Percentiles rank a stretch among this genome's conserved stretches.
Evolutionary conservation across 1,140 invertebrate species (phyloP).

Genomic region (Trinorchestia longiramus): DNA sequence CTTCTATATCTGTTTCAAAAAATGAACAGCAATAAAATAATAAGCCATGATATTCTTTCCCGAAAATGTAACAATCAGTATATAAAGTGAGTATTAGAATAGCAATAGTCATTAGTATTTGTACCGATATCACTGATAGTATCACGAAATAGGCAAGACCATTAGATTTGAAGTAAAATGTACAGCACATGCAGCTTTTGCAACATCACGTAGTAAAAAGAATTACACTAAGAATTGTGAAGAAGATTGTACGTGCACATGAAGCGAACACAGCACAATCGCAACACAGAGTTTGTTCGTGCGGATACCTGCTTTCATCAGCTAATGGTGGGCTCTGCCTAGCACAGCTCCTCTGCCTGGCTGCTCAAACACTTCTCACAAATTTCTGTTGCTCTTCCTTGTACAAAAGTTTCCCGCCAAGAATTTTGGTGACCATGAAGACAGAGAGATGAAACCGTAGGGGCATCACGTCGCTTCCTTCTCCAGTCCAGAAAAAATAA

Average conservation of each 20-base stretch:
- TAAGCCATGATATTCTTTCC: too few species aligned
- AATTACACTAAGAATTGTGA: neutral
- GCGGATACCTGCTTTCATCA: neutral
- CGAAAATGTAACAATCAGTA: too few species aligned
- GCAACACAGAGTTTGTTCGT: neutral
- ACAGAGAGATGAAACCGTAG: neutral
- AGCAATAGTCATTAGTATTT: too few species aligned
- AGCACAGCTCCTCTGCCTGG: neutral
- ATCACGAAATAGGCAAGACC: too few species aligned
- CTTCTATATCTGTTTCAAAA: too few species aligned
- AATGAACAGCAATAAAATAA: too few species aligned
- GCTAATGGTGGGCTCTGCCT: neutral
- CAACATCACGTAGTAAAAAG: neutral
- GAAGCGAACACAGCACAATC: neutral
- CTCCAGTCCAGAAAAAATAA: neutral
- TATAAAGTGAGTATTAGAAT: too few species aligned
- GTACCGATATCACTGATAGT: too few species aligned
- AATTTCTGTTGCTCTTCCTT: slow-evolving; percentile 16
- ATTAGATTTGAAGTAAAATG: too few species aligned
- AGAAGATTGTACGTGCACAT: neutral
- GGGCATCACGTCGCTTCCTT: neutral
- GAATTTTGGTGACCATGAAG: neutral
- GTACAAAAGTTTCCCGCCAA: slow-evolving; percentile 19
- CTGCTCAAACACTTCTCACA: slow-evolving; percentile 9
- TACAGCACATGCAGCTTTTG: neutral